phyloP scores from a whole-genome alignment of 2,797 vertebrate species.

The Pteropus rufus region DNA sequence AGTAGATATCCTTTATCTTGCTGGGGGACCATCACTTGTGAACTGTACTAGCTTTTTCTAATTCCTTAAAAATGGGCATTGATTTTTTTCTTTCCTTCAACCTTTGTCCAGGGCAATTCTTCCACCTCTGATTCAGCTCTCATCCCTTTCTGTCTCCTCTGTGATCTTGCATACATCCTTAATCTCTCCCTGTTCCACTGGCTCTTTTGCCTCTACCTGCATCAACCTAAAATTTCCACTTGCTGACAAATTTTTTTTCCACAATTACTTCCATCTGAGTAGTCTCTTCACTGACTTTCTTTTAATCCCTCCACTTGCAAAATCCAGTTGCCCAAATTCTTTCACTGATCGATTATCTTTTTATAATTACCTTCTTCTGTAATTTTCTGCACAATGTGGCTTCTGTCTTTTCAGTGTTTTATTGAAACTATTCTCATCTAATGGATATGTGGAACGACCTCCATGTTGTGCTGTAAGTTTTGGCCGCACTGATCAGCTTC shows the following conservation, averaged over 20 bases:
- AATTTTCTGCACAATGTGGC: not conserved
- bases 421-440: not conserved
- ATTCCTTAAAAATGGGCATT: not conserved
- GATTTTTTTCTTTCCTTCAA: not conserved
- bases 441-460: not conserved
- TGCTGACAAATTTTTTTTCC: not conserved
- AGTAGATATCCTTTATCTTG: not conserved
- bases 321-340: not conserved
- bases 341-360: not conserved
- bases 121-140: not conserved
- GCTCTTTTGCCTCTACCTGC: not conserved
- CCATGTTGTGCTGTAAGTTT: not conserved
- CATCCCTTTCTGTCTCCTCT: not conserved
- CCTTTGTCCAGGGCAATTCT: not conserved
- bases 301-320: not conserved
- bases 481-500: too few species aligned
- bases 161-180: not conserved
- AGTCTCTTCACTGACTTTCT: not conserved
- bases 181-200: not conserved
- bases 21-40: not conserved
- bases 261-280: not conserved
- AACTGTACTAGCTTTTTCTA: not conserved
- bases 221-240: not conserved
- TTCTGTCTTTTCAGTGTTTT: not conserved
- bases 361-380: too few species aligned